phyloP scores from a whole-genome alignment of 2,888 invertebrate species.

The Sinopyrophorus schimmeli region DNA sequence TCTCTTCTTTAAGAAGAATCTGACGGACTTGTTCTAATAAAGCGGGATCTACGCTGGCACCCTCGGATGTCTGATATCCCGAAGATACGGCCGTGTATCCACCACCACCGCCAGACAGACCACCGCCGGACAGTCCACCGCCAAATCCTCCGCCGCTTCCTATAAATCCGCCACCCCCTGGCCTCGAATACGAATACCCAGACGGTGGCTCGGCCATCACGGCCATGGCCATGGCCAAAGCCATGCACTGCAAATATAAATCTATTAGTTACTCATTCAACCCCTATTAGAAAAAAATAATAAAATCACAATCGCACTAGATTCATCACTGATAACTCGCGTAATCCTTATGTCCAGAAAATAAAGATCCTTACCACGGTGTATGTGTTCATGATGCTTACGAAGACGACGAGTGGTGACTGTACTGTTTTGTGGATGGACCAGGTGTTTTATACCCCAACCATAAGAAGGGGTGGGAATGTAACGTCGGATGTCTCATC shows the following conservation, averaged over 20 bases:
- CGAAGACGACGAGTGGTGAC: conserved; percentile 53
- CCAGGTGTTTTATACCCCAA: conserved; percentile 49
- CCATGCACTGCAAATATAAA: conserved; percentile 70
- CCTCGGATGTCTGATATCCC: conserved; percentile 81
- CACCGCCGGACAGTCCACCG: conserved; percentile 54
- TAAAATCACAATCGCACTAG: neutral
- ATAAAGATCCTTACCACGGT: conserved; percentile 53
- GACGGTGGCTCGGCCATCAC: conserved; percentile 75
- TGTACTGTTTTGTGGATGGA: conserved; percentile 46
- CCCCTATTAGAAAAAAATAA: too few relatives aligned
- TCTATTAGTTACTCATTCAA: too few relatives aligned
- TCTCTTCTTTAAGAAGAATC: conserved; percentile 81
- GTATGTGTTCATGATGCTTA: conserved; percentile 57
- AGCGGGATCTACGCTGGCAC: conserved; percentile 78
- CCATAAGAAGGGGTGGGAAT: conserved; percentile 47
- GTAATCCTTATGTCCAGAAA: conserved; percentile 37
- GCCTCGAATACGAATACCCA: conserved; percentile 76
- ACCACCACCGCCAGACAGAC: conserved; percentile 66
- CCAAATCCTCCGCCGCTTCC: conserved; percentile 59
- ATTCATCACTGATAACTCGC: conserved; percentile 34
- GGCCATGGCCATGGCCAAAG: conserved; percentile 76
- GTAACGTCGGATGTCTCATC: conserved; percentile 31
- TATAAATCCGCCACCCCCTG: conserved; percentile 54
- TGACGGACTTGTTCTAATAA: conserved; percentile 83
- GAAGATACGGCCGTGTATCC: conserved; percentile 76